These are phyloP conservation scores for Brachynemurus nebulosus DNA, from an alignment of 2,888 invertebrate species.

Conservation along the genomic window DNA sequence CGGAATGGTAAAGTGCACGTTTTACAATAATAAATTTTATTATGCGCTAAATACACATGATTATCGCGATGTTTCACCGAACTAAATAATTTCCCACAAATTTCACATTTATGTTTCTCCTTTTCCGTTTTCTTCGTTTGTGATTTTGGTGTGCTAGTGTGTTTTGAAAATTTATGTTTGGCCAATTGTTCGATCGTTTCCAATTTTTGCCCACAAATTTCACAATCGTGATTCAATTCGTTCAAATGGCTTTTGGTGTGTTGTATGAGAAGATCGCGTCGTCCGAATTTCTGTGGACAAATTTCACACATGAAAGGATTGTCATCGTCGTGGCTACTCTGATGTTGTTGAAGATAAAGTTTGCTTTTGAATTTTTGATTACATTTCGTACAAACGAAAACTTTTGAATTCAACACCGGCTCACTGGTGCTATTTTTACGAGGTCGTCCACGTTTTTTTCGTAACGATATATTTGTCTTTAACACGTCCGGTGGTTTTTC, in stretches of 20 bases:
- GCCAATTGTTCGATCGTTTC: slow-evolving; percentile 30
- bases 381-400: slow-evolving; percentile 1
- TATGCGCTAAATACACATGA: slow-evolving; percentile 32
- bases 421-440: too few species aligned
- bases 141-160: slow-evolving; percentile 21
- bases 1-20: slow-evolving; percentile 32
- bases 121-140: slow-evolving; percentile 26
- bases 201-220: slow-evolving; percentile 31
- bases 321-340: not conserved
- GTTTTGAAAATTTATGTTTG: slow-evolving; percentile 33
- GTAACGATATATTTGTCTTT: not conserved
- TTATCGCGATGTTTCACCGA: slow-evolving; percentile 39
- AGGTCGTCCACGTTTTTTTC: not conserved
- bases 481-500: not conserved
- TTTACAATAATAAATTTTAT: slow-evolving; percentile 28
- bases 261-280: slow-evolving; percentile 33
- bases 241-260: slow-evolving; percentile 34
- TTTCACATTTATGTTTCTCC: slow-evolving; percentile 22
- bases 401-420: too few species aligned
- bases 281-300: slow-evolving; percentile 33
- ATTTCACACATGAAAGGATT: slow-evolving; percentile 14
- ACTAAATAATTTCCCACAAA: slow-evolving; percentile 31
- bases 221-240: slow-evolving; percentile 29
- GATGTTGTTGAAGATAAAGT: slow-evolving; percentile 1
- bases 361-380: not conserved